A percentile compares a stretch with the other conserved stretches of the same genome.
These are phyloP conservation scores for Drosophila nasuta DNA, from an alignment of 1,140 invertebrate genomes.

Conservation along the genomic window DNA sequence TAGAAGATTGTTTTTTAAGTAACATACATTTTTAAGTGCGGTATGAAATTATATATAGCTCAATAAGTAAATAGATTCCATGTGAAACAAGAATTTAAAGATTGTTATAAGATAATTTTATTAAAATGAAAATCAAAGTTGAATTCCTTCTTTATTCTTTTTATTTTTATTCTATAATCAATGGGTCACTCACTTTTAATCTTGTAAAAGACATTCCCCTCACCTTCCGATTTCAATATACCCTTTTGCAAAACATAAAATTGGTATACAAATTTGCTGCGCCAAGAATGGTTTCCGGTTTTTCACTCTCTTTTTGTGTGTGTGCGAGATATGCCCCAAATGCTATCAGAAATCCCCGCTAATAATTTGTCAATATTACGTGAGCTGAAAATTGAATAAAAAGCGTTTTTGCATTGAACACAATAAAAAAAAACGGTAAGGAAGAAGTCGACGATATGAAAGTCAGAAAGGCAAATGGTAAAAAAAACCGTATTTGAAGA, in stretches of 20 bases:
- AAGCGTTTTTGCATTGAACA: constrained; percentile 74
- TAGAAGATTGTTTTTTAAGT: too few species aligned
- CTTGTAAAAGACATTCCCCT: too few species aligned
- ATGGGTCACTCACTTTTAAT: too few species aligned
- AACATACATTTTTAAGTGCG: too few species aligned
- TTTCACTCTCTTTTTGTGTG: constrained; percentile 11
- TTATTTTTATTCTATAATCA: too few species aligned
- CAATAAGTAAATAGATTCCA: too few species aligned
- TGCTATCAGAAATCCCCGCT: constrained; percentile 78
- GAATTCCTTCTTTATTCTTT: too few species aligned
- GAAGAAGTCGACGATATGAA: neutral
- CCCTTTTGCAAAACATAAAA: neutral
- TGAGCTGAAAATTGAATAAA: constrained; percentile 84
- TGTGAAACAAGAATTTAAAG: too few species aligned
- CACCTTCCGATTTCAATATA: neutral
- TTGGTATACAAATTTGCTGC: constrained; percentile 45
- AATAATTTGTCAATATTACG: constrained; percentile 85
- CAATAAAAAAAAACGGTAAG: constrained; percentile 3
- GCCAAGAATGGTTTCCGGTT: constrained; percentile 55
- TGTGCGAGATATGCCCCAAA: constrained; percentile 25
- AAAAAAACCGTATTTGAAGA: constrained; percentile 15
- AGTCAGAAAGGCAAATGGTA: constrained; percentile 23
- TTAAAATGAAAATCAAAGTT: too few species aligned
- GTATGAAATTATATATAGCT: too few species aligned
- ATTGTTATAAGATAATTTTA: too few species aligned